Evolutionary conservation across 92 coral and sea anemone species (phyloP).

Genomic region (Porites rus): DNA sequence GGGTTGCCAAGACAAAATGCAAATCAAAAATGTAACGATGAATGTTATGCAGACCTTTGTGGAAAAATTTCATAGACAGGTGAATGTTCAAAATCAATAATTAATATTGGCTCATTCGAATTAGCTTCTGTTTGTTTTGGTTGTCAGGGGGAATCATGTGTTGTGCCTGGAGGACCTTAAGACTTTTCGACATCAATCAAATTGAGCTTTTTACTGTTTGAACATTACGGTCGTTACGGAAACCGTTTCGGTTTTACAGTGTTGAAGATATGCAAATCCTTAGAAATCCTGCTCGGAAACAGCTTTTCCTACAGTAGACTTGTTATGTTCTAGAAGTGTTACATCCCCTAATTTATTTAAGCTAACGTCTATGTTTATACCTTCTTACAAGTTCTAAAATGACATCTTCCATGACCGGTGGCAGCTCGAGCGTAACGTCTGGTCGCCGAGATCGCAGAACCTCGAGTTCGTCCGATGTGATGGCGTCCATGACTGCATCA

Average conservation of each 20-base stretch:
- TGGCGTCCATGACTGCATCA: constrained; percentile 86
- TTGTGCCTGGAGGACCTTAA: not conserved
- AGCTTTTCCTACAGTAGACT: not conserved
- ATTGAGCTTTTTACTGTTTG: not conserved
- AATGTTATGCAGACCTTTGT: not conserved
- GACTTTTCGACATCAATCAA: not conserved
- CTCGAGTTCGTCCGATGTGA: constrained; percentile 68
- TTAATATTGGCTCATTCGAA: not conserved
- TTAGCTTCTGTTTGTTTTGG: constrained; percentile 5
- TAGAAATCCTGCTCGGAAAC: not conserved
- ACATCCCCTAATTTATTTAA: not conserved
- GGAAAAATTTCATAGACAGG: constrained; percentile 11
- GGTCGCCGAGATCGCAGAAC: constrained; percentile 21
- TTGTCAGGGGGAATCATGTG: constrained; percentile 10
- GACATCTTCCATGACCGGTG: constrained; percentile 1
- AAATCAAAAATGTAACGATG: not conserved
- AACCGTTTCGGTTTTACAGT: not conserved
- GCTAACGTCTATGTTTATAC: not conserved
- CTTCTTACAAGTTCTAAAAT: not conserved
- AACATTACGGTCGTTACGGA: not conserved
- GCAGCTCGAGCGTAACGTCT: constrained; percentile 24
- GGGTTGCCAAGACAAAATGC: constrained; percentile 30
- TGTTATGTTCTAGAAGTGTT: not conserved
- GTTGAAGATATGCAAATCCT: not conserved
- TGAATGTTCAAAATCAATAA: constrained; percentile 22